Conservation (phyloP, 2,797 vertebrate species). For the Prunella strophiata region DNA sequence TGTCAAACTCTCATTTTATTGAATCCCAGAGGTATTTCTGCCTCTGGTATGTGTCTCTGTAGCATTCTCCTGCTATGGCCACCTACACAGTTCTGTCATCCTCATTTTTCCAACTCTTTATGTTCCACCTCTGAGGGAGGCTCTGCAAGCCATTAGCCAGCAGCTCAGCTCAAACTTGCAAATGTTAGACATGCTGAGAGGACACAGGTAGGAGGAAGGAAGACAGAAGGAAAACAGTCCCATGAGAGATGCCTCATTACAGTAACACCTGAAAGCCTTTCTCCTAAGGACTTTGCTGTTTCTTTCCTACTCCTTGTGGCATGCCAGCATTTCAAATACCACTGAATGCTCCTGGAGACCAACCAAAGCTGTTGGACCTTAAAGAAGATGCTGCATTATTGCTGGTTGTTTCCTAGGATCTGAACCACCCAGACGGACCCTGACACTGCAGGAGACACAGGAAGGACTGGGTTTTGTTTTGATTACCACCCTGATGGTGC, state of each 20-base stretch:
- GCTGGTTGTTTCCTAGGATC: not conserved
- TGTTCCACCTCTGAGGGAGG: not conserved
- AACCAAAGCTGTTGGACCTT: not conserved
- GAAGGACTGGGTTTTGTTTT: not conserved
- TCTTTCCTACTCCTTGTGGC: not conserved
- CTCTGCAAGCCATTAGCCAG: conserved; percentile 24
- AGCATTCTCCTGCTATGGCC: not conserved
- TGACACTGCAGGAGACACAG: not conserved
- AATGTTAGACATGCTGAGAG: not conserved
- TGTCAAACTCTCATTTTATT: not conserved
- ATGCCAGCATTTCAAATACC: not conserved
- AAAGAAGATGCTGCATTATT: not conserved
- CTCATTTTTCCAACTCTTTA: not conserved
- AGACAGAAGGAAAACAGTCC: not conserved
- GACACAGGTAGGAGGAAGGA: not conserved
- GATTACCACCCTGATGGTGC: not conserved
- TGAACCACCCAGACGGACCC: not conserved
- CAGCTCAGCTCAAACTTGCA: not conserved
- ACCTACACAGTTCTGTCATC: conserved; percentile 17
- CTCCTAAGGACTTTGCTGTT: not conserved
- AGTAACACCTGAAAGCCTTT: not conserved
- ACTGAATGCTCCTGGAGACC: not conserved
- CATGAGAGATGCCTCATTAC: not conserved
- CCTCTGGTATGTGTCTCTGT: not conserved
- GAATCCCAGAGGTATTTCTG: not conserved